A percentile compares a stretch with the other conserved stretches of the same genome.
These are phyloP conservation scores for Papilio gigon DNA, from an alignment of 2,888 invertebrate species.

Conservation along the genomic window DNA sequence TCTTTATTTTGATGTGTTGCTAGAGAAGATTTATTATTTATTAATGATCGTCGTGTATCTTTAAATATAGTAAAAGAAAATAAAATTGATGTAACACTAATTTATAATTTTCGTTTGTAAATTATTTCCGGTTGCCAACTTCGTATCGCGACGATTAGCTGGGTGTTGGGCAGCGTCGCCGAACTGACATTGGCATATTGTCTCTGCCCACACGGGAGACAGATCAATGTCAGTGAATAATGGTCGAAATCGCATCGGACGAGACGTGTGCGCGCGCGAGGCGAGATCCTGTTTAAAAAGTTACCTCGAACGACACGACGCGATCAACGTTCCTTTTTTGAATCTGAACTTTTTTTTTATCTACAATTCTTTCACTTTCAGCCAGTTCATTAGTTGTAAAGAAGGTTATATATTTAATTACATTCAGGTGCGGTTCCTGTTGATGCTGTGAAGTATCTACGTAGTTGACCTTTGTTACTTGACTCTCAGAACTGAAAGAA, in stretches of 20 bases:
- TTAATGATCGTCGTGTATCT: slow-evolving; percentile 19
- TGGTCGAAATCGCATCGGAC: slow-evolving; percentile 4
- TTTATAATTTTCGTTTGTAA: slow-evolving; percentile 16
- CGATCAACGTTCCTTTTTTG: no score
- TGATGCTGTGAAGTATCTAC: no score
- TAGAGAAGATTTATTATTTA: slow-evolving; percentile 24
- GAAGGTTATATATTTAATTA: no score
- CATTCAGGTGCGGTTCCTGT: no score
- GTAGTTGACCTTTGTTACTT: not conserved
- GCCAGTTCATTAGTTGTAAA: no score
- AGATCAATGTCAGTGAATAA: slow-evolving; percentile 23
- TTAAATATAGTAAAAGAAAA: slow-evolving; percentile 4
- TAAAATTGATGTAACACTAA: slow-evolving; percentile 24
- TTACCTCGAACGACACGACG: not conserved
- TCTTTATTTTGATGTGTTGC: slow-evolving; percentile 15
- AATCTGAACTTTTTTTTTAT: no score
- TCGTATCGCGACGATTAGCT: slow-evolving; percentile 23
- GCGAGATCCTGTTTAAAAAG: not conserved
- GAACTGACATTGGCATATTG: slow-evolving; percentile 23
- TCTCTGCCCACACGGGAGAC: slow-evolving; percentile 17
- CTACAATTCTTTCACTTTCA: no score
- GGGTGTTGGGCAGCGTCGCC: slow-evolving; percentile 6
- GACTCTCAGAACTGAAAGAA: not conserved
- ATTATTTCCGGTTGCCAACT: slow-evolving; percentile 21
- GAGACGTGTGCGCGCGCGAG: slow-evolving; percentile 3